Conservation (phyloP, 2,797 vertebrate species). For the Echeneis naucrates region DNA sequence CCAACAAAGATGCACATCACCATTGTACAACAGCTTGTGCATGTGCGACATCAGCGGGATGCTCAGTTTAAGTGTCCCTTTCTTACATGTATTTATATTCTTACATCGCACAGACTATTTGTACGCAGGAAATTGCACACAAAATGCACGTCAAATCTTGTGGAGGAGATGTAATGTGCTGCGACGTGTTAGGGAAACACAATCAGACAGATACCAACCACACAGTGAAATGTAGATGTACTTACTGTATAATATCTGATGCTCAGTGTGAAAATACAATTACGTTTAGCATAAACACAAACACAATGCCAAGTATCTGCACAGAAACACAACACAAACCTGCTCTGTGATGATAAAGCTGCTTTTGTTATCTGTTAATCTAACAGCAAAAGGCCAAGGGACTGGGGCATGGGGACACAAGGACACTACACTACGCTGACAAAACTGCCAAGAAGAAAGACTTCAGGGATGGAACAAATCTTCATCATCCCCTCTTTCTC, state of each 20-base stretch:
- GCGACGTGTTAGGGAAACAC: constrained; percentile 8
- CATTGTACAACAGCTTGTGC: constrained; percentile 44
- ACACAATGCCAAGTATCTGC: background rate
- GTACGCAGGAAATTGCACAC: constrained; percentile 21
- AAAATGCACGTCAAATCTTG: constrained; percentile 25
- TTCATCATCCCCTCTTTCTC: constrained; percentile 24
- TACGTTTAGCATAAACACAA: constrained; percentile 5
- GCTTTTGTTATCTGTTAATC: constrained; percentile 38
- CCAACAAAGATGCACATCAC: constrained; percentile 31
- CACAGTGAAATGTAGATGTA: constrained; percentile 8
- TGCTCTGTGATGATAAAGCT: constrained; percentile 10
- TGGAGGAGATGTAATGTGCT: constrained; percentile 20
- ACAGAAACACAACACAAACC: constrained; percentile 5
- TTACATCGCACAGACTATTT: background rate
- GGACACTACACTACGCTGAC: constrained; percentile 21
- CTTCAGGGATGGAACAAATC: constrained; percentile 34
- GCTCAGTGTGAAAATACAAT: constrained; percentile 15
- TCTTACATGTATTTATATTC: constrained; percentile 21
- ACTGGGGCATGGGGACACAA: constrained; percentile 25
- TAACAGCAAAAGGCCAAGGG: constrained; percentile 32
- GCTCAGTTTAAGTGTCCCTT: constrained; percentile 24
- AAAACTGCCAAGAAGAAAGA: constrained; percentile 35
- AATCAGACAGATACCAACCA: background rate
- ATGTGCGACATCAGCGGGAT: constrained; percentile 26
- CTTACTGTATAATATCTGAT: background rate